Conservation (phyloP, 2,113 vertebrate genomes). For the Dasypus novemcinctus region DNA sequence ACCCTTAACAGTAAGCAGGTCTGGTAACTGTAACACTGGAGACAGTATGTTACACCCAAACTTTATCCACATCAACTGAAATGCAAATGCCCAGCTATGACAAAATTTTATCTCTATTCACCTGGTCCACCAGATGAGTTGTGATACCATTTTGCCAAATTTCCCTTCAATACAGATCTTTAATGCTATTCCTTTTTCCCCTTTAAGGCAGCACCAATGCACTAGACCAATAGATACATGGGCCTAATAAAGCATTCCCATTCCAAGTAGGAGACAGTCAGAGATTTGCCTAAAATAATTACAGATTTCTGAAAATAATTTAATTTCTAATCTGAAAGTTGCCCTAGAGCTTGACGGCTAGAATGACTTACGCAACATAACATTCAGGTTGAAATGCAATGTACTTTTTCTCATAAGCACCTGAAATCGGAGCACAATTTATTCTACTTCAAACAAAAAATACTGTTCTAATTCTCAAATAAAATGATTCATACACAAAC, state of each 20-base stretch:
- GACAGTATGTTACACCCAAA: background rate
- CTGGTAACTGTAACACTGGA: background rate
- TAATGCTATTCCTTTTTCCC: background rate
- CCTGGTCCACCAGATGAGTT: background rate
- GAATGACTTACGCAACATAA: conserved; percentile 68
- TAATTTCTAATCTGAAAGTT: conserved; percentile 71
- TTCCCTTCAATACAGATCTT: background rate
- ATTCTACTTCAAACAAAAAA: conserved; percentile 77
- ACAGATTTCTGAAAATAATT: conserved; percentile 63
- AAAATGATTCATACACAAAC: conserved; percentile 74
- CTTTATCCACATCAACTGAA: background rate
- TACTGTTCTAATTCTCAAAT: conserved; percentile 78
- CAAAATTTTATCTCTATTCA: background rate
- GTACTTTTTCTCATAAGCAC: conserved; percentile 79
- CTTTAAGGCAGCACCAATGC: background rate
- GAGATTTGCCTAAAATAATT: conserved; percentile 71
- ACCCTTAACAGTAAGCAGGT: background rate
- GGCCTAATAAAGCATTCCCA: conserved; percentile 64
- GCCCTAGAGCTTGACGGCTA: conserved; percentile 70
- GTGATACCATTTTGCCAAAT: background rate
- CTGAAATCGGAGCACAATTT: conserved; percentile 79
- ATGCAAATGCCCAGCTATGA: background rate
- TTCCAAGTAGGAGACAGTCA: conserved; percentile 58
- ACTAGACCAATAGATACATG: background rate
- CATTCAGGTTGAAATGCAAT: conserved; percentile 72